Evolutionary conservation across 2,113 vertebrate genomes (phyloP).

Genomic region (Sinocyclocheilus anshuiensis): DNA sequence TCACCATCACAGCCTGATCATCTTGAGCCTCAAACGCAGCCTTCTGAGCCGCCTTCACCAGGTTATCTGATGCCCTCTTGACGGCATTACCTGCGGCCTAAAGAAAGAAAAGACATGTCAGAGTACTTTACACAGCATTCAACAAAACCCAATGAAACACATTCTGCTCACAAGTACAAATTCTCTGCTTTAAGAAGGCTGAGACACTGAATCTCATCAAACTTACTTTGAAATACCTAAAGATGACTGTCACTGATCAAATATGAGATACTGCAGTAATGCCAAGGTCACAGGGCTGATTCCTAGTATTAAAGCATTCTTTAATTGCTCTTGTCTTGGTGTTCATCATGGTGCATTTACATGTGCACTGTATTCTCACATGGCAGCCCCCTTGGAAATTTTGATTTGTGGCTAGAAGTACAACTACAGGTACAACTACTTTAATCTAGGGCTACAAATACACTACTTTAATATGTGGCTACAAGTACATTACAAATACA

Average conservation of each 20-base stretch:
- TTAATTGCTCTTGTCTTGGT: background rate
- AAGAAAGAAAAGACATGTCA: background rate
- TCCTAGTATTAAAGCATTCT: no score
- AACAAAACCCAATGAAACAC: background rate
- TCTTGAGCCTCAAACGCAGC: slow-evolving; percentile 94
- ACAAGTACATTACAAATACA: background rate
- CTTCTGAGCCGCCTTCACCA: slow-evolving; percentile 96
- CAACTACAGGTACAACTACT: background rate
- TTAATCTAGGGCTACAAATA: background rate
- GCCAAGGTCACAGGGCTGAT: no score
- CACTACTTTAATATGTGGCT: background rate
- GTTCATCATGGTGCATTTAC: background rate
- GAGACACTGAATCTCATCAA: background rate
- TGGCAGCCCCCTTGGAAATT: background rate
- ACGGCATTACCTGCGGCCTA: slow-evolving; percentile 94
- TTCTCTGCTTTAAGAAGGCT: background rate
- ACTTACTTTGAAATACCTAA: background rate
- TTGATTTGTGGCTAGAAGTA: background rate
- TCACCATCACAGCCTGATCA: slow-evolving; percentile 92
- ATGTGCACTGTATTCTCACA: background rate
- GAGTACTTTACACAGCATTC: background rate
- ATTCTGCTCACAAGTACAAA: background rate
- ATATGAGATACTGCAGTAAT: no score
- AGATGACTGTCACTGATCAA: background rate
- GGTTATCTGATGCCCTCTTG: slow-evolving; percentile 93